Evolutionary conservation across 2,113 vertebrate genomes (phyloP), one percentile per base, ranked within the genome.

Genomic region (Psammodynastes pulverulentus): DNA sequence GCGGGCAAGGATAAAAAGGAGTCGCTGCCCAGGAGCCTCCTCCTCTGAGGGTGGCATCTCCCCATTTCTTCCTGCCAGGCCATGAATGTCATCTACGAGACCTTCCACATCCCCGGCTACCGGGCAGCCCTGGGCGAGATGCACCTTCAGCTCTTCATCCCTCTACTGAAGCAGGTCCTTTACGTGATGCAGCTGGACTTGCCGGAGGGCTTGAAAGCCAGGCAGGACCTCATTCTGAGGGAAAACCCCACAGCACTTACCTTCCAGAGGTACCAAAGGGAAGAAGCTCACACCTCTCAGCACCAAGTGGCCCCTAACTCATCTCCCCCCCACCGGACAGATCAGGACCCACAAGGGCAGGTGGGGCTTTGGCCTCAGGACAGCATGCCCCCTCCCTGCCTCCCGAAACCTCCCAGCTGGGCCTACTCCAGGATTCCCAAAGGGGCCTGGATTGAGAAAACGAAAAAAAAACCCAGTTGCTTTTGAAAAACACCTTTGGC

Each of bases 61-160:
- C 15, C 10, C 10, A 0, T 39, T 54, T 10, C 43, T 49, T 52
- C 54, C 43, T 29, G 23, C 3, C 45, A 92, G 91, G 87, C 91
- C 1, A 92, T 92, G 91, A 92, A 92, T 1, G 91, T 92, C 67
- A 89, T 92, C 91, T 56, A 89, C 2, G 91, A 92, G 67, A 84
- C 87, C 29, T 92, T 92, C 72, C 67, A 12, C 19, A 89, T 92
- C 21, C 87, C 91, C 0, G 67, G 51, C 3, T 92, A 92, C 13
- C 67, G 67, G 39, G 29, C 29, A 5, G 91, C 91, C 87, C 51
- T 92, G 67, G 52, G 29, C 2, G 87, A 92, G 58, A 89, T 92
- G 91, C 87, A 89, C 29, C 91, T 56, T 1, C 91, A 92, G 29
- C 10, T 92, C 1, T 92, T 92, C 67, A 92, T 92, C 67, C 91